phyloP scores from a whole-genome alignment of 1,140 invertebrate species.

The Luehdorfia chinensis region DNA sequence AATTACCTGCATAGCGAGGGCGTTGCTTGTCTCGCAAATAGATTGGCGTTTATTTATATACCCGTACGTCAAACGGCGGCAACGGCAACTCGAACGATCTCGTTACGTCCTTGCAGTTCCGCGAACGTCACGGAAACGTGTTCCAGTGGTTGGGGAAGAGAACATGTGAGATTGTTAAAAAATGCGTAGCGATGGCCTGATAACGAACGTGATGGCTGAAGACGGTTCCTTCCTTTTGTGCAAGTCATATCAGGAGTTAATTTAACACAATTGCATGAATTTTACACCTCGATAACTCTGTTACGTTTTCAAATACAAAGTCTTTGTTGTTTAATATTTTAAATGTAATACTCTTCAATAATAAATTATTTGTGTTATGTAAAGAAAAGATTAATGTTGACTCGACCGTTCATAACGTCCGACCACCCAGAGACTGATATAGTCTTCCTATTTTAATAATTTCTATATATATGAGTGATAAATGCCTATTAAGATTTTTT shows the following conservation, averaged over 20 bases:
- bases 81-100: conserved; percentile 12
- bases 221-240: conserved; percentile 11
- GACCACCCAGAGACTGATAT: conserved; percentile 4
- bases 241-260: conserved; percentile 5
- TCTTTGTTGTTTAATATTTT: neutral
- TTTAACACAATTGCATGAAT: neutral
- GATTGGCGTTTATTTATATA: conserved; percentile 16
- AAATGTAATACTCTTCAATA: neutral
- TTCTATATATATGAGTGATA: conserved; percentile 5
- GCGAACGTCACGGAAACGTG: conserved; percentile 14
- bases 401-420: neutral
- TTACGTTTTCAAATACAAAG: neutral
- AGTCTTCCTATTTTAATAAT: conserved; percentile 2
- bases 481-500: neutral
- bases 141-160: conserved; percentile 9
- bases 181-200: conserved; percentile 13
- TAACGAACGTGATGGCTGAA: conserved; percentile 2
- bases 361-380: conserved; percentile 12
- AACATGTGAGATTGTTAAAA: conserved; percentile 5
- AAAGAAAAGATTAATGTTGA: conserved; percentile 5
- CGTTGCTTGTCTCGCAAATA: conserved; percentile 16
- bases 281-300: neutral
- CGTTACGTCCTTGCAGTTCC: conserved; percentile 9
- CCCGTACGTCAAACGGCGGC: conserved; percentile 11
- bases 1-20: conserved; percentile 13